Percentiles rank a stretch among this genome's conserved stretches.
These are phyloP conservation scores for Pluvianellus socialis DNA, from an alignment of 2,113 vertebrate genomes.

Conservation along the genomic window DNA sequence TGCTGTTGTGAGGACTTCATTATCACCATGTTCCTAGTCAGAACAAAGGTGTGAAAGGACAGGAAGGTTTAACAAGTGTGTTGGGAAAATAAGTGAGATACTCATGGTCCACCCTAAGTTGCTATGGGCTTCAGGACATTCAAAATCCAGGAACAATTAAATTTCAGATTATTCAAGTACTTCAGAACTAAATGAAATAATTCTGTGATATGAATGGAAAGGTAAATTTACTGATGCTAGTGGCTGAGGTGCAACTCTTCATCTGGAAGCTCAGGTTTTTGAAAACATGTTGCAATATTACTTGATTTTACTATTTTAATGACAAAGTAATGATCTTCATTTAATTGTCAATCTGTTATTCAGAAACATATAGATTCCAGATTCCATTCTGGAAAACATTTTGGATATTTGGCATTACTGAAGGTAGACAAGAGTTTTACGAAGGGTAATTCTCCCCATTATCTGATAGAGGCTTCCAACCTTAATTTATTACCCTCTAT, in stretches of 20 bases:
- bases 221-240: neutral
- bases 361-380: neutral
- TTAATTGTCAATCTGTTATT: neutral
- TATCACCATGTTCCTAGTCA: constrained; percentile 11
- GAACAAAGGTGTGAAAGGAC: constrained; percentile 42
- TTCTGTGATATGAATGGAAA: neutral
- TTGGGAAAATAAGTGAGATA: constrained; percentile 21
- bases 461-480: neutral
- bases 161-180: neutral
- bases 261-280: neutral
- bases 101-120: neutral
- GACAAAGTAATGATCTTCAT: neutral
- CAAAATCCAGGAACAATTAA: neutral
- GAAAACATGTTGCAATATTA: neutral
- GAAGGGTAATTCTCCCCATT: neutral
- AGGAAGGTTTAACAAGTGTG: neutral
- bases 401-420: neutral
- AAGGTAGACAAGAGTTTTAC: neutral
- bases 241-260: neutral
- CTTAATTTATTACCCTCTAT: neutral
- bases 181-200: neutral
- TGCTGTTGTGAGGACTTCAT: constrained; percentile 40
- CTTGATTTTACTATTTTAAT: neutral
- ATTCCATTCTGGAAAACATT: neutral
- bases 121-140: neutral